Percentiles rank a stretch among this genome's conserved stretches.
Conservation (phyloP, 2,797 vertebrate genomes). For the Sebastes nivosus region DNA sequence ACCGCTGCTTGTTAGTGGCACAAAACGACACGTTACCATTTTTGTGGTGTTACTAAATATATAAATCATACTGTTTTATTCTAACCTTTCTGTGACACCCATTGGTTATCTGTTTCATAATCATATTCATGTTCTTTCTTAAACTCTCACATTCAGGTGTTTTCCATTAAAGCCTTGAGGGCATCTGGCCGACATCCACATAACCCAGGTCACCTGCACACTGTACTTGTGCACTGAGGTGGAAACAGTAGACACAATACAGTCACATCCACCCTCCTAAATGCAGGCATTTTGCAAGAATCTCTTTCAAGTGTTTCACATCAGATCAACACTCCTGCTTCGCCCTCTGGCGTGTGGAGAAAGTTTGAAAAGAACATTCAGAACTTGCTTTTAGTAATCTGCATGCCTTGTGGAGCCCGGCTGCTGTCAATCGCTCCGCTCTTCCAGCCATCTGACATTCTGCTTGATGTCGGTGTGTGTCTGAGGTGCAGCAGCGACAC, state of each 20-base stretch:
- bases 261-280: constrained; percentile 55
- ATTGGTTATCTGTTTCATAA: neutral
- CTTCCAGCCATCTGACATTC: constrained; percentile 81
- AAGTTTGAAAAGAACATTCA: constrained; percentile 79
- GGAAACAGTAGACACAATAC: constrained; percentile 52
- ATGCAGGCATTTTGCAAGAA: constrained; percentile 60
- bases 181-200: neutral
- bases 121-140: neutral
- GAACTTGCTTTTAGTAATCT: constrained; percentile 79
- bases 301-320: constrained; percentile 70
- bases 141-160: neutral
- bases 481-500: constrained; percentile 77
- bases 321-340: constrained; percentile 69
- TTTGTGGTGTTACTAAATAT: neutral
- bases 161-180: neutral
- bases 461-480: constrained; percentile 80
- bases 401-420: constrained; percentile 74
- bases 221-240: constrained; percentile 44
- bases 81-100: neutral
- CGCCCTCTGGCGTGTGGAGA: constrained; percentile 66
- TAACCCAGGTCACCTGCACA: constrained; percentile 30
- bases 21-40: fast-evolving
- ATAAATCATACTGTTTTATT: neutral
- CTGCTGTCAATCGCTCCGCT: constrained; percentile 75
- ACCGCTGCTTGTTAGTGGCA: neutral